phyloP scores from a whole-genome alignment of 2,888 invertebrate genomes.

The Protodeltote pygarga region DNA sequence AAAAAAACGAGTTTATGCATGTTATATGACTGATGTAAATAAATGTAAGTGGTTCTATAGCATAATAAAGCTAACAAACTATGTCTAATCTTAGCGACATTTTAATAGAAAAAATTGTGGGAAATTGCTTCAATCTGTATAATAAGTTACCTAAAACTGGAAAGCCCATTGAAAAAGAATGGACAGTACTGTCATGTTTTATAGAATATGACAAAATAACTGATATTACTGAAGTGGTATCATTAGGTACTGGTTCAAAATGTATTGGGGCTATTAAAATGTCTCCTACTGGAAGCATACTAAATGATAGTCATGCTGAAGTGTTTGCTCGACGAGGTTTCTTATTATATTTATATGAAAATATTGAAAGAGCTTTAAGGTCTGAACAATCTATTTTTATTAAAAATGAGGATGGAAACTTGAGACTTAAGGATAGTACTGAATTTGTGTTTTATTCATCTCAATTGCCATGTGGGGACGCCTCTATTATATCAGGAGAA shows the following conservation, averaged over 20 bases:
- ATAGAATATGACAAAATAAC: conserved; percentile 81
- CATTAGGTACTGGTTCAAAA: conserved; percentile 97
- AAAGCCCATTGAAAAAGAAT: conserved; percentile 92
- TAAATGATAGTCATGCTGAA: conserved; percentile 98
- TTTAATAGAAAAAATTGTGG: conserved; percentile 83
- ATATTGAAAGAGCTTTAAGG: conserved; percentile 80
- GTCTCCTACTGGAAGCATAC: conserved; percentile 88
- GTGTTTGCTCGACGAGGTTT: conserved; percentile 94
- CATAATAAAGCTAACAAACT: not conserved
- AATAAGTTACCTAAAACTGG: conserved; percentile 91
- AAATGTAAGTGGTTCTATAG: not conserved
- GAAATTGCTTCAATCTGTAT: conserved; percentile 88
- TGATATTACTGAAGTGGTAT: conserved; percentile 87
- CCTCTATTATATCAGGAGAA: conserved; percentile 90
- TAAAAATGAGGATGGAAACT: conserved; percentile 60
- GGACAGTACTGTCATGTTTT: conserved; percentile 94
- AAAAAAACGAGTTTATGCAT: no score
- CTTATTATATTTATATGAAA: conserved; percentile 90
- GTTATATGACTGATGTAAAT: not conserved
- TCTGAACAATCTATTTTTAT: conserved; percentile 71
- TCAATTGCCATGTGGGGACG: conserved; percentile 97
- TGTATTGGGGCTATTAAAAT: conserved; percentile 92
- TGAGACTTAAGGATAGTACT: conserved; percentile 85
- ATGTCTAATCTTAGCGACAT: conserved; percentile 56
- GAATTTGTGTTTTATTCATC: conserved; percentile 95